Base-by-base conservation (phyloP, 2,797 vertebrate species). In the Sylvilagus floridanus region DNA sequence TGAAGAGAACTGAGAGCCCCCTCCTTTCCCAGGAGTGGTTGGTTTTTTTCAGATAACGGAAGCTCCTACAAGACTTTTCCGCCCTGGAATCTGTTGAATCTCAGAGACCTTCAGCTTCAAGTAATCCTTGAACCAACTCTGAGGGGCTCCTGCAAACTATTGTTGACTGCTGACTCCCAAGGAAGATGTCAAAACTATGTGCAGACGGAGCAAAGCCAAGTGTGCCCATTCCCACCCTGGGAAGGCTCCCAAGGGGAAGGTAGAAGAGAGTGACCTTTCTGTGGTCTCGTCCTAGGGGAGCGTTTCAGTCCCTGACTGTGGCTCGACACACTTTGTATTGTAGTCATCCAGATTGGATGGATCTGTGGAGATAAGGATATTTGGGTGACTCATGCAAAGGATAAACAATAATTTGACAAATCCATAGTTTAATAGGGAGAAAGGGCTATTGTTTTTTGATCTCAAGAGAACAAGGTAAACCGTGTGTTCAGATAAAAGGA, bases 361-460 rank as follows among this genome's bases (percentile, higher is more conserved):
- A 22, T 47, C 11, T 6, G 12, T 30, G 79, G 35, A 84, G 66
- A 47, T 22, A 12, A 78, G 32, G 47, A 52, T 83, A 75, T 83
- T 19, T 66, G 75, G 76, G 42, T 63, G 47, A 77, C 7, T 75
- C 76, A 21, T 86, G 66, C 30, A 72, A 62, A 71, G 77, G 60
- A 71, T n/a, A 86, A 54, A 50, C 63, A 75, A 72, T 52, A 57
- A 37, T 69, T 68, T 52, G 57, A 30, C 35, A 76, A 86, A 28
- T 10, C 9, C 72, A 47, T 19, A 57, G 17, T 84, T 96, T 47
- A 75, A 32, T 13, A 84, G 57, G 19, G 63, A 69, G 30, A 93
- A 57, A 37, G 4, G n/a, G 24, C 21, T n/a, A 73, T 26, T 69
- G 30, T 75, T 90, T 7, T 24, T 60, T 52, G 35, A 57, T 16